phyloP scores from a whole-genome alignment of 2,888 invertebrate species.

The Brachynemurus nebulosus region DNA sequence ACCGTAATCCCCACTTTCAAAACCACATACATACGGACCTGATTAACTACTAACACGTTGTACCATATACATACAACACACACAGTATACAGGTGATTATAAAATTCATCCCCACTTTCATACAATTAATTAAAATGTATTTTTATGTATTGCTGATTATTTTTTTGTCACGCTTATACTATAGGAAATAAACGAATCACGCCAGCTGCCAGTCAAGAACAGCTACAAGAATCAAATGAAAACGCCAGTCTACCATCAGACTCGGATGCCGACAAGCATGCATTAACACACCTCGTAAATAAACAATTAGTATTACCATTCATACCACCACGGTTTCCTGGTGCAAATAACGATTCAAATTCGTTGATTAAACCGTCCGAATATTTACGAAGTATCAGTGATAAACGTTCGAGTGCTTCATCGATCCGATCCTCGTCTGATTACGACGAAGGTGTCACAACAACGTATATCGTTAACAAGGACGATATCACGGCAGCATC shows the following conservation, averaged over 20 bases:
- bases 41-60: too few species aligned
- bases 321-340: constrained; percentile 80
- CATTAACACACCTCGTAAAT: constrained; percentile 53
- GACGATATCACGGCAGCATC: too few species aligned
- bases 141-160: too few species aligned
- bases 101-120: too few species aligned
- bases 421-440: constrained; percentile 33
- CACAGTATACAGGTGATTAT: too few species aligned
- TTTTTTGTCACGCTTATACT: too few species aligned
- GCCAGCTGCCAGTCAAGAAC: constrained; percentile 31
- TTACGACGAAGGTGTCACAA: constrained; percentile 25
- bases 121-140: too few species aligned
- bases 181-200: constrained; percentile 12
- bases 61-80: too few species aligned
- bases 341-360: constrained; percentile 48
- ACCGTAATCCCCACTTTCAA: too few species aligned
- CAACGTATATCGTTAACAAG: constrained; percentile 11
- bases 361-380: constrained; percentile 85
- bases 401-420: constrained; percentile 37
- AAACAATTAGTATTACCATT: constrained; percentile 79
- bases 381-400: constrained; percentile 73
- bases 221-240: constrained; percentile 23
- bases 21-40: too few species aligned
- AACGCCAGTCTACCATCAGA: constrained; percentile 33
- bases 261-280: constrained; percentile 33